A percentile compares a stretch with the other conserved stretches of the same genome.
phyloP scores from a whole-genome alignment of 35 echinoderm and acorn worm genomes.

The Lytechinus pictus region DNA sequence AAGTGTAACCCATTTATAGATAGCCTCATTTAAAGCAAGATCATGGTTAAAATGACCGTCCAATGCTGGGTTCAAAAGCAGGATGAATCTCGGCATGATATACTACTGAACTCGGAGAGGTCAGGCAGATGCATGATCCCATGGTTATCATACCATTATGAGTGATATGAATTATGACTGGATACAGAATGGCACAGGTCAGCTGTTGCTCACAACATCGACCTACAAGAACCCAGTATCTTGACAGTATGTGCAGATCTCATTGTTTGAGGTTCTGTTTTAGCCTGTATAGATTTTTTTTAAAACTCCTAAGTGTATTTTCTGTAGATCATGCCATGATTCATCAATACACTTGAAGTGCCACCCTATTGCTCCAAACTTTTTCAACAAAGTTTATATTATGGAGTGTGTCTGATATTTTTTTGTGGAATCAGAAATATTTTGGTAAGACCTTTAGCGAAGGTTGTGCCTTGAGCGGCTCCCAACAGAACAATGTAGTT shows the following conservation, averaged over 20 bases:
- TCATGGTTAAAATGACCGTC: neutral
- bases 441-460: neutral
- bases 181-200: neutral
- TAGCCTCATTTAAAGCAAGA: neutral
- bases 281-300: neutral
- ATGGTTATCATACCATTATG: neutral
- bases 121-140: neutral
- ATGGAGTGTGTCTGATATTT: neutral
- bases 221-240: neutral
- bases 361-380: neutral
- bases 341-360: neutral
- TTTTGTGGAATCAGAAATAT: neutral
- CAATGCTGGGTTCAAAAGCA: neutral
- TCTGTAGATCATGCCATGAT: neutral
- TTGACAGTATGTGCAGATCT: neutral
- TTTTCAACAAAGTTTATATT: neutral
- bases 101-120: neutral
- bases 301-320: neutral
- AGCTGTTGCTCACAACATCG: neutral
- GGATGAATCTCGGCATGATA: neutral
- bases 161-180: slow-evolving; percentile 10
- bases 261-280: neutral
- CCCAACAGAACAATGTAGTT: neutral
- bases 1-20: neutral
- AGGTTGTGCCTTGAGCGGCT: neutral